Percentiles rank a stretch among this genome's conserved stretches.
Evolutionary conservation across 2,888 invertebrate species (phyloP).

Genomic region (Emmelina monodactyla): DNA sequence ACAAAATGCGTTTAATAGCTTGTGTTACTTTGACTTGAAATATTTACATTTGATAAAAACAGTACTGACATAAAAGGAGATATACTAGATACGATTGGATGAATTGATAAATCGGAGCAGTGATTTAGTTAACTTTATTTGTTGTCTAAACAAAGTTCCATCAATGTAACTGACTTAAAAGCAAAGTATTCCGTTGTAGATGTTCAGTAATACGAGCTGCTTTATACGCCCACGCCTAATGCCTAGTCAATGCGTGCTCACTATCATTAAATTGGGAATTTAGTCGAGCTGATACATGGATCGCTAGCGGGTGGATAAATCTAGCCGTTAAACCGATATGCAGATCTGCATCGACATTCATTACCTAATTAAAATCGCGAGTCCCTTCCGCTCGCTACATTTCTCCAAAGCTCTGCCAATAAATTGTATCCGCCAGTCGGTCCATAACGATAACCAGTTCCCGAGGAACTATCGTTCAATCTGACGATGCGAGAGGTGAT

Average conservation of each 20-base stretch:
- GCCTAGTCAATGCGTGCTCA: conserved; percentile 22
- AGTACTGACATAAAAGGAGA: too few relatives aligned
- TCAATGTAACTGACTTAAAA: too few relatives aligned
- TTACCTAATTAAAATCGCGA: conserved; percentile 67
- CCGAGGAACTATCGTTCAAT: conserved; percentile 67
- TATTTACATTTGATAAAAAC: conserved; percentile 1
- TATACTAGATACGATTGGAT: too few relatives aligned
- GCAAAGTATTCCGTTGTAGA: too few relatives aligned
- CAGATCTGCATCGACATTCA: conserved; percentile 67
- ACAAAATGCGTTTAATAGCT: not conserved
- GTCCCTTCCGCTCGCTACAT: conserved; percentile 66
- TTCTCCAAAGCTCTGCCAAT: conserved; percentile 65
- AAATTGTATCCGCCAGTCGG: conserved; percentile 65
- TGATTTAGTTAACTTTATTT: too few relatives aligned
- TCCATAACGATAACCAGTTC: conserved; percentile 67
- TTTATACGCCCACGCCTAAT: conserved; percentile 10
- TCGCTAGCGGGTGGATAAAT: conserved; percentile 56
- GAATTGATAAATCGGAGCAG: too few relatives aligned
- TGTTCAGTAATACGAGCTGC: conserved; percentile 8
- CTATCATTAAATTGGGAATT: conserved; percentile 36
- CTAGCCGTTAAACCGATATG: conserved; percentile 62
- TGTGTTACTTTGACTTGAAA: not conserved
- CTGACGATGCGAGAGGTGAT: conserved; percentile 65
- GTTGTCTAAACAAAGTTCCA: too few relatives aligned
- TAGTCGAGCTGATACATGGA: conserved; percentile 45